phyloP scores from a whole-genome alignment of 1,140 invertebrate genomes.

The Phortica variegata region DNA sequence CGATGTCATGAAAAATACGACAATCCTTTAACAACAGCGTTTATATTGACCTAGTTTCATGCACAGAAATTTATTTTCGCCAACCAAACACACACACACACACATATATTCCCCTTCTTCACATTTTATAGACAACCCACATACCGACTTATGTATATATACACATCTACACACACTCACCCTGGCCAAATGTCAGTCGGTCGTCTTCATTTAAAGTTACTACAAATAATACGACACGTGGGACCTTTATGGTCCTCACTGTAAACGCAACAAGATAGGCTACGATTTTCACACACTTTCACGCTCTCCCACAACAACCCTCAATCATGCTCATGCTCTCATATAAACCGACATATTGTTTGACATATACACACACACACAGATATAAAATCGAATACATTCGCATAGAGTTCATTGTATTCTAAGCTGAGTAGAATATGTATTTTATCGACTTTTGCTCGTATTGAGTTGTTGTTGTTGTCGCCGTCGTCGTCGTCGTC shows the following conservation, averaged over 20 bases:
- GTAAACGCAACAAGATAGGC: too few relatives aligned
- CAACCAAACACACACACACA: background rate
- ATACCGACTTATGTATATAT: background rate
- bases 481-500: too few relatives aligned
- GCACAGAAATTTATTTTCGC: too few relatives aligned
- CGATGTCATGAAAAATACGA: slow-evolving; percentile 2
- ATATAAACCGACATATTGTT: slow-evolving; percentile 20
- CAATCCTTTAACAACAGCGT: slow-evolving; percentile 3
- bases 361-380: slow-evolving; percentile 20
- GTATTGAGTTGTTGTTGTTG: too few relatives aligned
- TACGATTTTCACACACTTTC: too few relatives aligned
- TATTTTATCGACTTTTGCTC: too few relatives aligned
- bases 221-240: slow-evolving; percentile 45
- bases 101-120: too few relatives aligned
- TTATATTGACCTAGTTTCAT: slow-evolving; percentile 13
- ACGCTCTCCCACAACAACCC: background rate
- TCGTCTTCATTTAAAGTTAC: slow-evolving; percentile 32
- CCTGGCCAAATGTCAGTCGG: background rate
- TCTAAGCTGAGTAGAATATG: too few relatives aligned
- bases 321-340: slow-evolving; percentile 26
- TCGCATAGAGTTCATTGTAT: too few relatives aligned
- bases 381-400: background rate
- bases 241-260: too few relatives aligned
- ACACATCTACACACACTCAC: background rate
- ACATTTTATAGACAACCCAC: too few relatives aligned